phyloP scores from a whole-genome alignment of 1,140 invertebrate species.

The Anastrepha ludens region DNA sequence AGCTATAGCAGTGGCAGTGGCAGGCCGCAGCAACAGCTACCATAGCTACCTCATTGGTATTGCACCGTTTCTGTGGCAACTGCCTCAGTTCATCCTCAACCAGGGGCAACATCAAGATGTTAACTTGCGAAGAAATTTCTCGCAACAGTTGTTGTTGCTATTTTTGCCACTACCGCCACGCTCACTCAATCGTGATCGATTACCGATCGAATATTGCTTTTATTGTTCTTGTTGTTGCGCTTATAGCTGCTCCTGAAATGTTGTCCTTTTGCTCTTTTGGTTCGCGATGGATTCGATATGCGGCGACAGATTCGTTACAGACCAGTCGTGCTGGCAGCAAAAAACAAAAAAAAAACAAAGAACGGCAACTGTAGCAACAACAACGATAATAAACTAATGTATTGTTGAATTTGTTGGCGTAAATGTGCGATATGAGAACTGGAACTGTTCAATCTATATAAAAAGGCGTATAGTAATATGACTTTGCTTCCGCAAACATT shows the following conservation, averaged over 20 bases:
- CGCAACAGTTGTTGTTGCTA: constrained; percentile 9
- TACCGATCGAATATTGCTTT: neutral
- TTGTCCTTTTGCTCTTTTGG: neutral
- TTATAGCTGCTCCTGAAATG: constrained; percentile 34
- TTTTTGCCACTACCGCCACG: constrained; percentile 8
- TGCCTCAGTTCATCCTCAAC: constrained; percentile 2
- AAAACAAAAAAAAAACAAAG: neutral
- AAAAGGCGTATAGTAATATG: neutral
- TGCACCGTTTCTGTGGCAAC: neutral
- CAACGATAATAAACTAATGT: neutral
- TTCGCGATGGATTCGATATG: constrained; percentile 56
- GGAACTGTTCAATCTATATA: neutral
- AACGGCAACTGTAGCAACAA: neutral
- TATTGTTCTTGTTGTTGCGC: constrained; percentile 23
- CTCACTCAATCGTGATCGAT: constrained; percentile 46
- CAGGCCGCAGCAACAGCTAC: constrained; percentile 8
- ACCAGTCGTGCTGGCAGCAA: constrained; percentile 58
- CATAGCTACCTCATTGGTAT: constrained; percentile 30
- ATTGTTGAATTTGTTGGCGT: neutral
- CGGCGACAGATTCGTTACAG: constrained; percentile 71
- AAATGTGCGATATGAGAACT: neutral
- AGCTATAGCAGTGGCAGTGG: constrained; percentile 12
- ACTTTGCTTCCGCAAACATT: neutral
- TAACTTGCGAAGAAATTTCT: constrained; percentile 15
- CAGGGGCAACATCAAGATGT: constrained; percentile 33